Base-by-base conservation (phyloP, 2,113 vertebrate species). In the Anthoscopus minutus region DNA sequence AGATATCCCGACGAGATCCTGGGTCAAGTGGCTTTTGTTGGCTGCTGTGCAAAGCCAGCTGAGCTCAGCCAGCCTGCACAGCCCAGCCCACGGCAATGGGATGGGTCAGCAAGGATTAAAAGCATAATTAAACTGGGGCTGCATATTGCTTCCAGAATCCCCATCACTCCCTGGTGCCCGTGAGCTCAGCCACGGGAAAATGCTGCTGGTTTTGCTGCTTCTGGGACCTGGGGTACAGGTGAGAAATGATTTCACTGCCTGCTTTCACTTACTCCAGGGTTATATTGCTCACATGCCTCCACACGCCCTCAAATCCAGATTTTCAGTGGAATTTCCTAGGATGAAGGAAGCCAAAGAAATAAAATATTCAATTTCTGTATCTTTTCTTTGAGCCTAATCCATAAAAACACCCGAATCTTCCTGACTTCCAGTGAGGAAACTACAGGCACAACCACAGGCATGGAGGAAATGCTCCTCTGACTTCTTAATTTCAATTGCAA, bases 121-220 rank as follows among this genome's bases (percentile, higher is more conserved):
- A 69, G 24, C 28, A 7, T 17, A 84, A 92, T 38, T 69, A 50
- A 90, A 77, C 27, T 3, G 30, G 74, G 62, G 57, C 86, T 96
- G 85, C 93, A 94, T 96, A 91, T 54, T 62, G 90, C 86, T 96
- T 96, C 97, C 96, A 93, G 69, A 89, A 88, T 61, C 87, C 76
- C 64, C 78, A 31, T 11, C n/a, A 2, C 23, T 61, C 96, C 96
- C 81, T 18, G 47, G 81, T 91, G 84, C 21, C 64, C 0, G 0
- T 62, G 80, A 96, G 91, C 87, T 96, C 95, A 91, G 78, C 47
- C 61, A 5, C 0, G 10, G 96, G 83, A 91, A 93, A 93, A 87
- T 0, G 6, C 58, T 4, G 30, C 70, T 27, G n/a, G 38, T 47
- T 91, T 48, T 28, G 74, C 30, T 56, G 93, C 88, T 76, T 38